Percentiles rank a stretch among this genome's conserved stretches.
Conservation (phyloP, 1,140 invertebrate species). For the Archivesica marissinica region DNA sequence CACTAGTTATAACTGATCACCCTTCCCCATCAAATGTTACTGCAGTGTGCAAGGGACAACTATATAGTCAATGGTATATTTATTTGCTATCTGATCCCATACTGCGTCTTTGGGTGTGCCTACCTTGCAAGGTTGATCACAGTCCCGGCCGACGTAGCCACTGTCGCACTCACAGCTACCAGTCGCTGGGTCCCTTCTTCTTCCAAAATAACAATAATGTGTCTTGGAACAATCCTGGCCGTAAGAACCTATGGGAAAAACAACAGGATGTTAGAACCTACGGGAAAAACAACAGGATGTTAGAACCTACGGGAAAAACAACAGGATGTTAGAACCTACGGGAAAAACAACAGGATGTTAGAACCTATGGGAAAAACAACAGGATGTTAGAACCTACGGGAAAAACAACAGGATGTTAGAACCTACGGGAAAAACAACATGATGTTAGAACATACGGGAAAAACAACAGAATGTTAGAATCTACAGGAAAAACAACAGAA, state of each 20-base stretch:
- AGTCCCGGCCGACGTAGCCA: conserved; percentile 68
- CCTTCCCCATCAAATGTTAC: neutral
- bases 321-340: no score
- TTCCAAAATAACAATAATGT: conserved; percentile 92
- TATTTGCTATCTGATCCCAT: neutral
- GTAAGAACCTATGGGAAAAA: conserved; percentile 59
- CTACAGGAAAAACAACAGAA: no score
- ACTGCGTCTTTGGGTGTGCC: neutral
- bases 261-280: no score
- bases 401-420: no score
- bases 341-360: no score
- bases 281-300: no score
- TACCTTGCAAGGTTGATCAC: conserved; percentile 68
- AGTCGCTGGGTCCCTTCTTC: conserved; percentile 81
- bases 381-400: no score
- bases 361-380: no score
- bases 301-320: no score
- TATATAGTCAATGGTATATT: neutral
- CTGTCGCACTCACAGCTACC: conserved; percentile 70
- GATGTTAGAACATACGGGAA: no score
- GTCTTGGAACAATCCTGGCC: conserved; percentile 87
- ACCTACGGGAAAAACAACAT: no score
- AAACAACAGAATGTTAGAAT: no score
- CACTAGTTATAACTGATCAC: neutral
- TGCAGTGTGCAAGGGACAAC: neutral